A percentile compares a stretch with the other conserved stretches of the same genome.
phyloP scores from a whole-genome alignment of 2,113 vertebrate genomes.

The Formicarius rufipectus region DNA sequence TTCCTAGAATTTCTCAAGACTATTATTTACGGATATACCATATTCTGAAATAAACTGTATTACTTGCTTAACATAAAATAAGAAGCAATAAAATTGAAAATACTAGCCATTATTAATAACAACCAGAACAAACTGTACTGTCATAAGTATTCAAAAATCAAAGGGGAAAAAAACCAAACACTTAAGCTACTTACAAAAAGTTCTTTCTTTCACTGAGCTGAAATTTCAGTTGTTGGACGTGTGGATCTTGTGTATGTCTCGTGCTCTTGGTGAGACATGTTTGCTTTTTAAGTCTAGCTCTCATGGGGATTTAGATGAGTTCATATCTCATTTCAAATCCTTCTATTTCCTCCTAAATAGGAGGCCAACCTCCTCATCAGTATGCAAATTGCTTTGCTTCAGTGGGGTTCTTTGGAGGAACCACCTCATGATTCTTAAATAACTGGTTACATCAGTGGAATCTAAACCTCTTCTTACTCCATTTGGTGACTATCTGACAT shows the following conservation, averaged over 20 bases:
- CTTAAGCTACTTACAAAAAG: background rate
- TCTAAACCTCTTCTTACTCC: background rate
- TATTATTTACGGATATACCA: background rate
- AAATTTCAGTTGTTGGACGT: background rate
- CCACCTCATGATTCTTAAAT: background rate
- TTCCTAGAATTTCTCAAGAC: background rate
- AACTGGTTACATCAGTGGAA: rapidly evolving
- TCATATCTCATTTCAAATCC: background rate
- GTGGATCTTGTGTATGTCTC: rapidly evolving
- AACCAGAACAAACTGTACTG: background rate
- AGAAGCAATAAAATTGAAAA: background rate
- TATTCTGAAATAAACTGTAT: background rate
- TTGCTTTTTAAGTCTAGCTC: background rate
- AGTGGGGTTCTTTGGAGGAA: background rate
- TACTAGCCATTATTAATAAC: background rate
- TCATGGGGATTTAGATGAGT: background rate
- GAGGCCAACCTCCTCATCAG: background rate
- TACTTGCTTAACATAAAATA: background rate
- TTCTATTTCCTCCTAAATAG: background rate
- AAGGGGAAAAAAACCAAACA: background rate
- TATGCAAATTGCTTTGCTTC: background rate
- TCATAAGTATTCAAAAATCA: background rate
- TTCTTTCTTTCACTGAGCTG: background rate
- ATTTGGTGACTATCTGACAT: background rate
- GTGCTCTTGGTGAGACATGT: background rate